These are phyloP conservation scores for Epistrophe eligans DNA, from an alignment of 2,888 invertebrate species.

Conservation along the genomic window DNA sequence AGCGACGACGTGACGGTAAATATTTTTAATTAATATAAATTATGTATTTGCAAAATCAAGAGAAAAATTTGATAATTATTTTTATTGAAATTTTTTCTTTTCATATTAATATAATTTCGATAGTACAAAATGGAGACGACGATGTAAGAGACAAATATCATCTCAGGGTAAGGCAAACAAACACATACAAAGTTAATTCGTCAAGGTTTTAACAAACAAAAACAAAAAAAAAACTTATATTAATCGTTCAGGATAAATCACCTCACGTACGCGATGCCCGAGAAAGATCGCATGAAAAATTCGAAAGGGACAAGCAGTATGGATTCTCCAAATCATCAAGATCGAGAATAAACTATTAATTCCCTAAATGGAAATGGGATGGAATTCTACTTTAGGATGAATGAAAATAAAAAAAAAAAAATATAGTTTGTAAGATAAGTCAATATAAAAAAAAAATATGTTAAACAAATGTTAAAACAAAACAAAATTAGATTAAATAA, in stretches of 20 bases:
- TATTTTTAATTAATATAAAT: not conserved
- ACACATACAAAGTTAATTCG: constrained; percentile 59
- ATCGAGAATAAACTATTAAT: constrained; percentile 80
- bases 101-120: constrained; percentile 38
- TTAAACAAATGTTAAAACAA: constrained; percentile 40
- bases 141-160: constrained; percentile 91
- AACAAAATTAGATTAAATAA: constrained; percentile 1
- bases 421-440: constrained; percentile 50
- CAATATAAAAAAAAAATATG: constrained; percentile 41
- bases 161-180: constrained; percentile 86
- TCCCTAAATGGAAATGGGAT: not conserved
- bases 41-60: not conserved
- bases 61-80: constrained; percentile 24
- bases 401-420: constrained; percentile 10
- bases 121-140: constrained; percentile 90
- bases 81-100: constrained; percentile 40
- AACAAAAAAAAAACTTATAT: constrained; percentile 50
- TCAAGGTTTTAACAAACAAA: constrained; percentile 51
- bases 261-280: constrained; percentile 88
- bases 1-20: constrained; percentile 91
- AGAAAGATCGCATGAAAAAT: constrained; percentile 90
- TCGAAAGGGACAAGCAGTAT: constrained; percentile 91
- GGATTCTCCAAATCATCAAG: constrained; percentile 86
- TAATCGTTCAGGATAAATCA: constrained; percentile 89
- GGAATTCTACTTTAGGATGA: constrained; percentile 34